A percentile compares a stretch with the other conserved stretches of the same genome.
phyloP scores from a whole-genome alignment of 2,888 invertebrate species.

The Tenthredo mesomela region DNA sequence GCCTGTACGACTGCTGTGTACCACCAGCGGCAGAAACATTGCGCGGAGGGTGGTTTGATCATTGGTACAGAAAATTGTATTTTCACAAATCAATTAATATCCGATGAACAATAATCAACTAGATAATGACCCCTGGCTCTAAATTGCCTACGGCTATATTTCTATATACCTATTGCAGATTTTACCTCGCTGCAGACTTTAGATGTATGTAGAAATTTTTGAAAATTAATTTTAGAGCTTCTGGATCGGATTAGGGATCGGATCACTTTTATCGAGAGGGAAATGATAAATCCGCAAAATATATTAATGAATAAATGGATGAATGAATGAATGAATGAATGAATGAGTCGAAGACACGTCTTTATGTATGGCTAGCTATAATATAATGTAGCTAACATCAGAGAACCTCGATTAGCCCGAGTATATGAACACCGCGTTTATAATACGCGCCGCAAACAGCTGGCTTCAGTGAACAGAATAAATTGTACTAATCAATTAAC shows the following conservation, averaged over 20 bases:
- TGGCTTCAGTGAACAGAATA: slow-evolving; percentile 41
- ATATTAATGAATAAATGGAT: background rate
- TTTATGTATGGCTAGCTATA: background rate
- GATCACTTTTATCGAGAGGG: background rate
- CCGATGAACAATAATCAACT: slow-evolving; percentile 73
- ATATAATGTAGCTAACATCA: background rate
- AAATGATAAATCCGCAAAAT: background rate
- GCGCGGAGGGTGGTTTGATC: slow-evolving; percentile 70
- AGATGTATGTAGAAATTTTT: background rate
- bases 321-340: background rate
- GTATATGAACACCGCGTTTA: slow-evolving; percentile 18
- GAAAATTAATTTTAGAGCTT: background rate
- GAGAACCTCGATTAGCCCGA: slow-evolving; percentile 28
- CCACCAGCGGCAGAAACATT: background rate
- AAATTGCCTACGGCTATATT: background rate
- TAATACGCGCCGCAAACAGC: slow-evolving; percentile 25
- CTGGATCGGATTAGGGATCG: background rate
- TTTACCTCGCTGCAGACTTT: slow-evolving; percentile 19
- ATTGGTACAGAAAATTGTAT: slow-evolving; percentile 76
- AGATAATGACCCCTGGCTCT: slow-evolving; percentile 67
- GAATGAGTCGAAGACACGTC: background rate
- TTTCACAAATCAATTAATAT: slow-evolving; percentile 76
- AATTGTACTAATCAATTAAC: slow-evolving; percentile 49
- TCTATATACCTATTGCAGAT: slow-evolving; percentile 40
- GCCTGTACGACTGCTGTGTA: too few species aligned